Percentiles rank a stretch among this genome's conserved stretches.
Evolutionary conservation across 2,888 invertebrate species (phyloP).

Genomic region (Platycheirus rosarum): DNA sequence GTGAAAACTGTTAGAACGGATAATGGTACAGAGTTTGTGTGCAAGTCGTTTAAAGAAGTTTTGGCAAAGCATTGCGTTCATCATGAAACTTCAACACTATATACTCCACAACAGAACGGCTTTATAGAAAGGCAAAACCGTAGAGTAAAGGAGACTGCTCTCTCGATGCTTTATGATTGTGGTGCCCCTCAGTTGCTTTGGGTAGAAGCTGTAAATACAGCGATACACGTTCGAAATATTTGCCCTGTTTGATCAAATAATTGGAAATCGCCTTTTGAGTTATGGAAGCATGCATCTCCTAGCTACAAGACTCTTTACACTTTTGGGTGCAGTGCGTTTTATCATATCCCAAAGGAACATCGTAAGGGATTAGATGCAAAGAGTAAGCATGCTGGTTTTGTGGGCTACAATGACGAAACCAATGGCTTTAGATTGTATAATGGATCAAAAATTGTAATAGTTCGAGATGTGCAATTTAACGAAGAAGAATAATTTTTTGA

Average conservation of each 20-base stretch:
- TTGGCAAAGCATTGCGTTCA: constrained; percentile 15
- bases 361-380: no score
- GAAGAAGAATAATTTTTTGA: constrained; percentile 20
- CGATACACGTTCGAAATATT: no score
- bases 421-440: constrained; percentile 39
- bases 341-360: constrained; percentile 13
- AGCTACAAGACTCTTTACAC: no score
- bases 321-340: no score
- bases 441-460: constrained; percentile 15
- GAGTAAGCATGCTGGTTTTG: no score
- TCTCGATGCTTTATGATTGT: constrained; percentile 6
- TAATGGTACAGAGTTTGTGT: not conserved
- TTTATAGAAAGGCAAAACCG: constrained; percentile 17
- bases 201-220: no score
- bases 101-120: no score
- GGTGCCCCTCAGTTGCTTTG: no score
- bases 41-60: not conserved
- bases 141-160: constrained; percentile 11
- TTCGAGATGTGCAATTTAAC: constrained; percentile 4
- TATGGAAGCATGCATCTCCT: constrained; percentile 25
- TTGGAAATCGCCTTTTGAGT: constrained; percentile 35
- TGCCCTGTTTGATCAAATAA: no score
- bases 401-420: no score
- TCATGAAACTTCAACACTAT: not conserved
- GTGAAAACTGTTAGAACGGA: no score